Evolutionary conservation across 2,113 vertebrate genomes (phyloP), one percentile per base, ranked within the genome.

Genomic region (Leptosomus discolor): DNA sequence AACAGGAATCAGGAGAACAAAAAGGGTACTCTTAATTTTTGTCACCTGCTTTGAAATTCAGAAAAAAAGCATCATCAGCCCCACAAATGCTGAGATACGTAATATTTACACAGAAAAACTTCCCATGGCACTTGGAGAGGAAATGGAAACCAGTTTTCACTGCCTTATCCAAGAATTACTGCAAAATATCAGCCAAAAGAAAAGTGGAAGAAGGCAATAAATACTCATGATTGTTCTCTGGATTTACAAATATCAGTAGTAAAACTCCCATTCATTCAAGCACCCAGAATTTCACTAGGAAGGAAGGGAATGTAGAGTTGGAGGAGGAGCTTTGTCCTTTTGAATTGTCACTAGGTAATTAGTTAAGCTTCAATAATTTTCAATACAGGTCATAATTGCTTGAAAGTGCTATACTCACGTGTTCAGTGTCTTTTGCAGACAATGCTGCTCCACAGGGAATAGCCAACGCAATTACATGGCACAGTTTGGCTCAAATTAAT

Each of bases 351-450:
- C 43, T 82, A 39, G 21, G 45, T 81, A 82, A 68, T 95, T 87
- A 96, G 84, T 82, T 94, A 95, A 91, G 91, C 94, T 91, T 94
- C 93, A 90, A 4, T 46, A 93, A 76, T 68, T 93, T 85, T 94
- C 92, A 88, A 57, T 87, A 57, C 45, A 61, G 74, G 43, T 63
- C 43, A 45, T 90, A 90, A 90, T 26, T 64, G 65, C 53, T 87
- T 57, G 27, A 37, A 78, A 91, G 48, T 73, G 7, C 53, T 53
- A 51, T 76, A 60, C 37, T 87, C 91, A 92, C 5, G 0, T 91
- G 90, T 82, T 57, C 61, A 19, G 30, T 37, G 57, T 45, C 77
- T 94, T 75, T 78, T 79, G 77, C 65, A 94, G 77, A 93, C 50
- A 78, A 37, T 14, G 11, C 27, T 76, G 43, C 65, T 85, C 70